Conservation (phyloP, 2,888 invertebrate species). For the Volucella zonaria region DNA sequence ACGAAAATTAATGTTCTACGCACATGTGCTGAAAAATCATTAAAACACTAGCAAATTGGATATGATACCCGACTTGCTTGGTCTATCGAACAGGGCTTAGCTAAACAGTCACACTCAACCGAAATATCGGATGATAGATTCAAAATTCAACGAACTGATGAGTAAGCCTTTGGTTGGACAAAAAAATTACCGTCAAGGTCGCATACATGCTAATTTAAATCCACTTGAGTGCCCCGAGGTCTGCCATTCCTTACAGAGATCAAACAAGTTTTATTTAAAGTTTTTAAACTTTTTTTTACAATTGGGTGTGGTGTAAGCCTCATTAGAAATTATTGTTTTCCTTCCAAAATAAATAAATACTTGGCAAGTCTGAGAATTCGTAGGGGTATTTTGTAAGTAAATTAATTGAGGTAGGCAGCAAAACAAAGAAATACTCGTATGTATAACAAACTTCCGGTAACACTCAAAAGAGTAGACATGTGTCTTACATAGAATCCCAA, state of each 20-base stretch:
- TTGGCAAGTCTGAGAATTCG: constrained; percentile 1
- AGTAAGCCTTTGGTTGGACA: constrained; percentile 33
- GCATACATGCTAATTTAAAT: constrained; percentile 13
- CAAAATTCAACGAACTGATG: constrained; percentile 44
- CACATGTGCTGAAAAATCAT: constrained; percentile 33
- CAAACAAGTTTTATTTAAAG: background rate
- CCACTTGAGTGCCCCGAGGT: background rate
- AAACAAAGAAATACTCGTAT: constrained; percentile 33
- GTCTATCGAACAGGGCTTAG: constrained; percentile 10
- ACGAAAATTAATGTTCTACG: background rate
- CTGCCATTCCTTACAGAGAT: constrained; percentile 7
- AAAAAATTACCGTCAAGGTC: constrained; percentile 48
- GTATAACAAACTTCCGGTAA: constrained; percentile 56
- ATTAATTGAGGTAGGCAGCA: constrained; percentile 51
- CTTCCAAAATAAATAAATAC: too few relatives aligned
- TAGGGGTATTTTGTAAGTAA: background rate
- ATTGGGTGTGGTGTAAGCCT: too few relatives aligned
- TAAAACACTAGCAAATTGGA: constrained; percentile 3
- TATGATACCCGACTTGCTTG: background rate
- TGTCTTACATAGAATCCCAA: constrained; percentile 11
- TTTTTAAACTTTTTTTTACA: too few relatives aligned
- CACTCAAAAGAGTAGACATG: constrained; percentile 16
- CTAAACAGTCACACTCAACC: constrained; percentile 9
- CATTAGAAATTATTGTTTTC: too few relatives aligned
- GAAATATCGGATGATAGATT: background rate